These are phyloP conservation scores for Opisthocomus hoazin DNA, from an alignment of 2,113 vertebrate species.

Conservation along the genomic window DNA sequence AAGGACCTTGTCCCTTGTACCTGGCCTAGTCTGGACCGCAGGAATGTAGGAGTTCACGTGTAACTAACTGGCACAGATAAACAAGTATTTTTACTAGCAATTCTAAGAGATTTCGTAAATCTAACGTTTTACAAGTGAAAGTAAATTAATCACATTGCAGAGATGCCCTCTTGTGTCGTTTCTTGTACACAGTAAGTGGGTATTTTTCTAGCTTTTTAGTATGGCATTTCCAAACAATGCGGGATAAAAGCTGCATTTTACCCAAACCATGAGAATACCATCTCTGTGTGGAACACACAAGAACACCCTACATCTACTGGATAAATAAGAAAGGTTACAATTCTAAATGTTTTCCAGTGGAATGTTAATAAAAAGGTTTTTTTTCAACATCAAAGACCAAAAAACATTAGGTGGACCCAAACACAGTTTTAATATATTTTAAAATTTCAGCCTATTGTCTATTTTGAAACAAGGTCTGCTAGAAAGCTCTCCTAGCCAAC, in stretches of 20 bases:
- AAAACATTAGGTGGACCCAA: background rate
- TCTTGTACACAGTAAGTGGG: background rate
- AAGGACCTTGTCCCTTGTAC: slow-evolving; percentile 37
- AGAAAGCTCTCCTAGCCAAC: background rate
- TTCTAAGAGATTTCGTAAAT: slow-evolving; percentile 12
- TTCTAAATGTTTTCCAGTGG: background rate
- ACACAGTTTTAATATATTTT: background rate
- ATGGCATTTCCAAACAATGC: background rate
- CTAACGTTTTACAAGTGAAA: slow-evolving; percentile 23
- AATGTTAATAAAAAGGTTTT: background rate
- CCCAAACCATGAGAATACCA: background rate
- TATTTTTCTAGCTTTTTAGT: background rate
- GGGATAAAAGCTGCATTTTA: background rate
- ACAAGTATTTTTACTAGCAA: slow-evolving; percentile 52
- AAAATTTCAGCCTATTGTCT: background rate
- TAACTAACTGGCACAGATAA: slow-evolving; percentile 46
- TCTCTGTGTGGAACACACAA: background rate
- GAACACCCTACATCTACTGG: background rate
- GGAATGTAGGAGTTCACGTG: slow-evolving; percentile 56
- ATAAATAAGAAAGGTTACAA: background rate
- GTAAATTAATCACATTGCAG: background rate
- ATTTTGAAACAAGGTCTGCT: background rate
- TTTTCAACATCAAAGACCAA: background rate
- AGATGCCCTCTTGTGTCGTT: background rate
- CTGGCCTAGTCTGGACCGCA: slow-evolving; percentile 51